A percentile compares a stretch with the other conserved stretches of the same genome.
Conservation (phyloP, 2,888 invertebrate genomes). For the Leptopilina drosophilae region DNA sequence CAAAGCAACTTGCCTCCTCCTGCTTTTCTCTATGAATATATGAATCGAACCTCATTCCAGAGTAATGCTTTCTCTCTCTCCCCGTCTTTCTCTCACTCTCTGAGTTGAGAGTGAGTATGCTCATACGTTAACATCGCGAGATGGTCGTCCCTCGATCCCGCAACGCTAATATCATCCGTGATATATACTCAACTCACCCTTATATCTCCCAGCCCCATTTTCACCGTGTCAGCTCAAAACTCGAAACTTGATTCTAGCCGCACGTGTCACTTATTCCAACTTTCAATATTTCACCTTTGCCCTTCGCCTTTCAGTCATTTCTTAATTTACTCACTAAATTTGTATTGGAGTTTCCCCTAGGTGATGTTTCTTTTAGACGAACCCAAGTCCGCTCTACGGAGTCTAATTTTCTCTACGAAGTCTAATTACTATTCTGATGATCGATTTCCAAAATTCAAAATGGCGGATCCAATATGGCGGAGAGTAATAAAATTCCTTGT, state of each 20-base stretch:
- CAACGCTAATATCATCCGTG: slow-evolving; percentile 33
- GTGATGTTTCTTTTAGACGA: too few relatives aligned
- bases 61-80: slow-evolving; percentile 50
- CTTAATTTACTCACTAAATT: too few relatives aligned
- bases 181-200: neutral
- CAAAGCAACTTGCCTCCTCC: slow-evolving; percentile 57
- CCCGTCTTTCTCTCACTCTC: too few relatives aligned
- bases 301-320: too few relatives aligned
- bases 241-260: neutral
- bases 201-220: neutral
- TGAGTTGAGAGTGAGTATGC: slow-evolving; percentile 47
- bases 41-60: slow-evolving; percentile 69
- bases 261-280: neutral
- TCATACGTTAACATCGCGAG: slow-evolving; percentile 68
- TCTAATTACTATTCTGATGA: too few relatives aligned
- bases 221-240: neutral
- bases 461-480: too few relatives aligned
- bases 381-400: too few relatives aligned
- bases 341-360: too few relatives aligned
- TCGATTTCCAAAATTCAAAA: too few relatives aligned
- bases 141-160: slow-evolving; percentile 55
- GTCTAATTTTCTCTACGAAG: too few relatives aligned
- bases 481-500: too few relatives aligned
- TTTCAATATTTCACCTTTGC: too few relatives aligned
- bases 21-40: slow-evolving; percentile 70